Conservation (phyloP, 1,140 invertebrate genomes). For the Pristionchus pacificus region DNA sequence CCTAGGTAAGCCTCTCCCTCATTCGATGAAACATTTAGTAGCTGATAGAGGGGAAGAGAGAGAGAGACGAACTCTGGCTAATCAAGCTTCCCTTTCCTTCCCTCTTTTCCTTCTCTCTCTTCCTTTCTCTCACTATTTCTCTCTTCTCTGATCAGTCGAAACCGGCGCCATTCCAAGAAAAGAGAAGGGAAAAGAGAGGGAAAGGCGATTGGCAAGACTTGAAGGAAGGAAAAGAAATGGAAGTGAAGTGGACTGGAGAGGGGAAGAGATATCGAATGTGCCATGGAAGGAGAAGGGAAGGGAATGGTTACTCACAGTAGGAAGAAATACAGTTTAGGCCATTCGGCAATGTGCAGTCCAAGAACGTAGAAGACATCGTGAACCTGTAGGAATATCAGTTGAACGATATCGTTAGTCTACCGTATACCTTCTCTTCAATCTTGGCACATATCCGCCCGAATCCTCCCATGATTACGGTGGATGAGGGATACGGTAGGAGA, state of each 20-base stretch:
- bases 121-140: neutral
- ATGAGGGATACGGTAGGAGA: neutral
- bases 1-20: too few relatives aligned
- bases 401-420: conserved; percentile 18
- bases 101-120: conserved; percentile 4
- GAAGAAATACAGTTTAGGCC: conserved; percentile 23
- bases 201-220: neutral
- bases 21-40: too few relatives aligned
- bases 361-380: conserved; percentile 33
- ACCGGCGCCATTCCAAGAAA: neutral
- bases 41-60: too few relatives aligned
- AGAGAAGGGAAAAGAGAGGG: conserved; percentile 13
- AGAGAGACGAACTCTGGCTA: conserved; percentile 3
- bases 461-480: neutral
- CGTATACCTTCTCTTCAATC: conserved; percentile 6
- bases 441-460: conserved; percentile 1
- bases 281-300: conserved; percentile 7
- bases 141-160: neutral
- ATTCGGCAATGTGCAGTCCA: conserved; percentile 33
- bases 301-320: conserved; percentile 11
- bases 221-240: neutral
- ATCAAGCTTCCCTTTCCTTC: neutral
- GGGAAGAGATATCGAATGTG: conserved; percentile 23
- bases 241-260: conserved; percentile 2
- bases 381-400: conserved; percentile 20